Evolutionary conservation across 2,888 invertebrate genomes (phyloP).

Genomic region (Meteorus cinctellus): DNA sequence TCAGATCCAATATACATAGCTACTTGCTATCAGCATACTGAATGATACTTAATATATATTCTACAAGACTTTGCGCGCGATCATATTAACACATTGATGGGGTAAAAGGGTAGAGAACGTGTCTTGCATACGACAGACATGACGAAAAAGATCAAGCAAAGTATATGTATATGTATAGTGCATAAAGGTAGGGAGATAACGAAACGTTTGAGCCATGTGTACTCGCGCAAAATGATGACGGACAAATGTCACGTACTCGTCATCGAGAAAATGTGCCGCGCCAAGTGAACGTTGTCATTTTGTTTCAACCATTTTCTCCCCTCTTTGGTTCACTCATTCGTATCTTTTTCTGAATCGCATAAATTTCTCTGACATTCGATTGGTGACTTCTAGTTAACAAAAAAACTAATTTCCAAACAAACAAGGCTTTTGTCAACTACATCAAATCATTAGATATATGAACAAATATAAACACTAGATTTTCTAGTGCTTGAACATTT

Average conservation of each 20-base stretch:
- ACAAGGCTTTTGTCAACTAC: too few relatives aligned
- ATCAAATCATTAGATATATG: too few relatives aligned
- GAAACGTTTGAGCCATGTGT: background rate
- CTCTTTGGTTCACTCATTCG: slow-evolving; percentile 35
- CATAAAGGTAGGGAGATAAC: background rate
- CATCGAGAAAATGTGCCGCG: slow-evolving; percentile 45
- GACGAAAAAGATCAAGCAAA: slow-evolving; percentile 14
- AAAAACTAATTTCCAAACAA: too few relatives aligned
- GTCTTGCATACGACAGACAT: slow-evolving; percentile 22
- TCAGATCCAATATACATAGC: slow-evolving; percentile 10
- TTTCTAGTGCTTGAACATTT: too few relatives aligned
- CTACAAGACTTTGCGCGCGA: slow-evolving; percentile 12
- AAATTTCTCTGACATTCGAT: too few relatives aligned
- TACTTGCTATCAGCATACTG: slow-evolving; percentile 18
- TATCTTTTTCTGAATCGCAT: background rate
- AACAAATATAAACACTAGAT: too few relatives aligned
- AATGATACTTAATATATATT: background rate
- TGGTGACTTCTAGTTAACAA: too few relatives aligned
- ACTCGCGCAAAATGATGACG: slow-evolving; percentile 23
- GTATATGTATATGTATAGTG: too few relatives aligned
- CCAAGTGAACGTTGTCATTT: slow-evolving; percentile 45
- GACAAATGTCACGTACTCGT: slow-evolving; percentile 46
- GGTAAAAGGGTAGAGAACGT: slow-evolving; percentile 24
- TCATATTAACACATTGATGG: slow-evolving; percentile 35
- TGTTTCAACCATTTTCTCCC: slow-evolving; percentile 50